Base-by-base conservation (phyloP, 2,113 vertebrate species). In the Peromyscus polionotus region DNA sequence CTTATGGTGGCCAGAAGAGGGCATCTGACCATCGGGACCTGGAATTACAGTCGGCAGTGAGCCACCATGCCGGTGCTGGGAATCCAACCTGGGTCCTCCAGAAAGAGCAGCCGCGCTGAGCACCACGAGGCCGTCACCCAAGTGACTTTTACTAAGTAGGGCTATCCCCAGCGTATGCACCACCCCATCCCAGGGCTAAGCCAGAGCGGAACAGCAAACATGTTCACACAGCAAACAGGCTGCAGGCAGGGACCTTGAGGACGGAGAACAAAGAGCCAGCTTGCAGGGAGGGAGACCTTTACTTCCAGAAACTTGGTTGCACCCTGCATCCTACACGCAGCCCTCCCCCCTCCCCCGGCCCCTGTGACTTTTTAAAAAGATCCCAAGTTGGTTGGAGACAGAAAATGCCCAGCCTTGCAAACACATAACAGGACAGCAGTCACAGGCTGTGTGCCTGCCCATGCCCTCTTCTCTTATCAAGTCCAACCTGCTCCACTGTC, bases 181-280 rank as follows among this genome's bases (percentile, higher is more conserved):
- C n/a, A 68, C 73, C 45, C 54, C 19, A 20, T 19, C 70, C 84
- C 79, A 70, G 17, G 9, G 6, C 89, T 76, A 39, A 87, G 42
- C 73, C 77, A 85, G 83, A 93, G 87, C 95, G 93, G 97, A 75
- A 12, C 54, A 59, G 36, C 75, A 39, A 83, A 51, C 48, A 16
- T 24, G 75, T 75, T 72, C 88, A 79, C 88, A 79, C 90, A 0
- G 33, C 7, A 11, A 97, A 97, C 96, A 68, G 96, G 94, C 65
- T 75, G 65, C 76, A 92, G 91, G 77, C 81, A 94, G 91, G 92
- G 61, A 85, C 95, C 92, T 92, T 75, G 83, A 95, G 95, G 95
- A 93, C 68, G 39, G 33, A 77, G 93, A 94, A 93, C 80, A 97
- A 96, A 89, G 75, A 93, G 77, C 85, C 85, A 90, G 95, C 93